Percentiles rank a stretch among this genome's conserved stretches.
These are phyloP conservation scores for Andricus curvator DNA, from an alignment of 2,888 invertebrate species.

Conservation along the genomic window DNA sequence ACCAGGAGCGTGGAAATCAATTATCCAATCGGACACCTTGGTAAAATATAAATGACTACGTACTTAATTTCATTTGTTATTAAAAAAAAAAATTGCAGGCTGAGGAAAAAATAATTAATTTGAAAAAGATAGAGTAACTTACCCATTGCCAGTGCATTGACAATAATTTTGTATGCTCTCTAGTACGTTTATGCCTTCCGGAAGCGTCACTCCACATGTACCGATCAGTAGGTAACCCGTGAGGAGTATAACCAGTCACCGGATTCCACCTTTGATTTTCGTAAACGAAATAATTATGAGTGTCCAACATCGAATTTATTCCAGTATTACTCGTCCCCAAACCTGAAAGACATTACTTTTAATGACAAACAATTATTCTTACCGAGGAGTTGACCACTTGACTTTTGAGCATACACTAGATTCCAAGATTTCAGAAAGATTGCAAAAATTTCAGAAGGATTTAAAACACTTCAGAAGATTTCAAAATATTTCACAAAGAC, in stretches of 20 bases:
- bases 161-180: slow-evolving; percentile 91
- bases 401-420: no score
- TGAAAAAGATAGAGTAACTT: slow-evolving; percentile 56
- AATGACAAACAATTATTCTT: no score
- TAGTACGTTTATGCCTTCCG: slow-evolving; percentile 90
- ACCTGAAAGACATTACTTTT: slow-evolving; percentile 67
- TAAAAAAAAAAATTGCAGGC: no score
- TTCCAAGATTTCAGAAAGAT: no score
- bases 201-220: slow-evolving; percentile 95
- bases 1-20: slow-evolving; percentile 94
- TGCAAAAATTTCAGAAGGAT: no score
- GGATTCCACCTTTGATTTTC: slow-evolving; percentile 98
- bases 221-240: slow-evolving; percentile 91
- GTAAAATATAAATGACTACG: slow-evolving; percentile 17
- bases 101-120: background rate
- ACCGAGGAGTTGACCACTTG: no score
- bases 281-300: slow-evolving; percentile 92
- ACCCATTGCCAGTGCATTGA: slow-evolving; percentile 96
- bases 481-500: no score
- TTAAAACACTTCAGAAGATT: no score
- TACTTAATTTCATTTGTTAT: background rate
- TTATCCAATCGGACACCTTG: slow-evolving; percentile 92
- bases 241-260: slow-evolving; percentile 91
- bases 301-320: slow-evolving; percentile 89
- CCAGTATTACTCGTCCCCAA: slow-evolving; percentile 81